A percentile compares a stretch with the other conserved stretches of the same genome.
phyloP scores from a whole-genome alignment of 2,113 vertebrate genomes.

The Zosterops pallidus region DNA sequence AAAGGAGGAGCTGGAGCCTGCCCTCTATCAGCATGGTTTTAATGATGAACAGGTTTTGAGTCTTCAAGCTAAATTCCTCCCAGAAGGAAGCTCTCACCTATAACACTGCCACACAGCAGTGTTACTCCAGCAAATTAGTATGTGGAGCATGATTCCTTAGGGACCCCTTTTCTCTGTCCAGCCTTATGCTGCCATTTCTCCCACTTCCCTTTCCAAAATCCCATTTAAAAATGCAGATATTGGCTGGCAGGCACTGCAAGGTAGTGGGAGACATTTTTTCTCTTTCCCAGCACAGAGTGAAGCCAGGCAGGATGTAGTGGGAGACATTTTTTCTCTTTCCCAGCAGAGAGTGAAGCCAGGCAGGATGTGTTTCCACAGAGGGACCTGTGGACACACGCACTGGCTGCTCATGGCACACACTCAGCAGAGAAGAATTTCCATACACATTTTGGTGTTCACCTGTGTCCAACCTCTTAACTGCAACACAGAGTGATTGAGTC shows the following conservation, averaged over 20 bases:
- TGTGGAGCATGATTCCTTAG: neutral
- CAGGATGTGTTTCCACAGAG: neutral
- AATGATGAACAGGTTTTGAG: neutral
- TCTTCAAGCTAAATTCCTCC: neutral
- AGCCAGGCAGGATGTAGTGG: neutral
- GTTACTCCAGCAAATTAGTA: neutral
- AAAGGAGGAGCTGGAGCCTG: neutral
- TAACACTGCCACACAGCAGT: neutral
- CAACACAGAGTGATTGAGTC: neutral
- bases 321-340: neutral
- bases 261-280: neutral
- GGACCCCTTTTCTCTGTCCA: neutral
- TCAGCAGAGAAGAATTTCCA: slow-evolving; percentile 45
- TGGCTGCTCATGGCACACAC: neutral
- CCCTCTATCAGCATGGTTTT: neutral
- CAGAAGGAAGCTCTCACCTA: neutral
- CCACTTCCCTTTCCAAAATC: neutral
- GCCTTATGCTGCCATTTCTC: neutral
- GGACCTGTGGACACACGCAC: slow-evolving; percentile 18
- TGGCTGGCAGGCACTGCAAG: neutral
- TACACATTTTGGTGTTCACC: neutral
- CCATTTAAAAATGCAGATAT: neutral
- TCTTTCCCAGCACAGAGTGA: neutral
- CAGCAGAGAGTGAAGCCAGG: neutral
- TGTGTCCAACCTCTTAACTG: neutral